Base-by-base conservation (phyloP, 1,140 invertebrate genomes). In the Drosophila ananassae region DNA sequence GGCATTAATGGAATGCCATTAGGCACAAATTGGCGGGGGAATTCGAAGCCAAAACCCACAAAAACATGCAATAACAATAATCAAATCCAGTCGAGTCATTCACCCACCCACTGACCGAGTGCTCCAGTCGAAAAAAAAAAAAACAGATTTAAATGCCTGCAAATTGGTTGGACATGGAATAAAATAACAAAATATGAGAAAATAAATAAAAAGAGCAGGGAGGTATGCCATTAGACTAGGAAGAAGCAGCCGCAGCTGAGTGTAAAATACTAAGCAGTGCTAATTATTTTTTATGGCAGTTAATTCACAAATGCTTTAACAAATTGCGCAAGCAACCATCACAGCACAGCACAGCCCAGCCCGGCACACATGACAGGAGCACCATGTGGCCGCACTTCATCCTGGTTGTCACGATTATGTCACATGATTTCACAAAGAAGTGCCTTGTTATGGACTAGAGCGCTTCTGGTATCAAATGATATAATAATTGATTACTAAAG, bases 181-280 rank as follows among this genome's bases (percentile, higher is more conserved):
- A 30, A 41, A 61, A 47, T 21, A 8, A 21, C 2, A 44, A 21
- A 17, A 37, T 37, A 37, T 10, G n/a, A 34, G 3, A 39, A 54
- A 13, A 37, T 12, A 37, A 47, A 39, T 22, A 56, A 24, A 37
- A 51, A 32, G 39, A 47, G 9, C 8, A 47, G 4, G 10, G 21
- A 51, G 3, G n/a, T 17, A 48, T 34, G 32, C 13, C n/a, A 47
- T 32, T 44, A 30, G 22, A 53, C 10, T n/a, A 22, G 44, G 10
- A 55, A 68, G 37, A 80, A 66, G 62, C 48, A 57, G 50, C 48
- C 44, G 57, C 61, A 62, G 34, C 28, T 47, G 74, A 60, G 66
- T 75, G 78, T 79, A 73, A 80, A 67, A 61, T 72, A 66, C 78
- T 13, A 79, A 75, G 64, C 21, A 76, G 46, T 67, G 76, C 30